Conservation (phyloP, 2,888 invertebrate genomes). For the Acanthococcus lagerstroemiae region DNA sequence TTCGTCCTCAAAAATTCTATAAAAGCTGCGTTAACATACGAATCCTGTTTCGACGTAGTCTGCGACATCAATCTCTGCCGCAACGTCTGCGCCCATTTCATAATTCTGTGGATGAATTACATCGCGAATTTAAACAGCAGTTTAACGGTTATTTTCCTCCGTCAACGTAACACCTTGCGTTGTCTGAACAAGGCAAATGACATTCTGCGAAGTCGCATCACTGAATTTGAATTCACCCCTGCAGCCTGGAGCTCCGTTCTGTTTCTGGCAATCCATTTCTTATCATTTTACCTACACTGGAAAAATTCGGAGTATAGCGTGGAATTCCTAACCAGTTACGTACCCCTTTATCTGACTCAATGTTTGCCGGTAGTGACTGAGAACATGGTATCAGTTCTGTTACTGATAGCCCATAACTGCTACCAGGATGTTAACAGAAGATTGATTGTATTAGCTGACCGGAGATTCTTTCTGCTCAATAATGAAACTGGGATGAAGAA, state of each 20-base stretch:
- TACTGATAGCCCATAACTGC: constrained; percentile 18
- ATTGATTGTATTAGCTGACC: constrained; percentile 1
- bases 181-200: constrained; percentile 20
- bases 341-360: constrained; percentile 16
- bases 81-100: constrained; percentile 31
- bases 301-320: constrained; percentile 3
- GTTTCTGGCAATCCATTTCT: constrained; percentile 5
- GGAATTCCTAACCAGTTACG: neutral
- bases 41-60: constrained; percentile 27
- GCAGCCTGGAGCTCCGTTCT: constrained; percentile 13
- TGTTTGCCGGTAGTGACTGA: constrained; percentile 25
- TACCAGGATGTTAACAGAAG: constrained; percentile 19
- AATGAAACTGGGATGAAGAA: neutral
- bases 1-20: neutral
- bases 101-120: constrained; percentile 28
- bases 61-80: constrained; percentile 23
- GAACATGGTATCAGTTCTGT: constrained; percentile 16
- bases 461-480: neutral
- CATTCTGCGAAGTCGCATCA: neutral
- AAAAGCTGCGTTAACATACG: neutral
- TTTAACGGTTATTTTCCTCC: constrained; percentile 9
- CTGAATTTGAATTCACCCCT: neutral
- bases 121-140: constrained; percentile 22
- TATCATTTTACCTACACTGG: constrained; percentile 14
- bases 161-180: constrained; percentile 3